Evolutionary conservation across 2,888 invertebrate genomes (phyloP), one percentile per base, ranked within the genome.

Genomic region (Stenurella melanura): DNA sequence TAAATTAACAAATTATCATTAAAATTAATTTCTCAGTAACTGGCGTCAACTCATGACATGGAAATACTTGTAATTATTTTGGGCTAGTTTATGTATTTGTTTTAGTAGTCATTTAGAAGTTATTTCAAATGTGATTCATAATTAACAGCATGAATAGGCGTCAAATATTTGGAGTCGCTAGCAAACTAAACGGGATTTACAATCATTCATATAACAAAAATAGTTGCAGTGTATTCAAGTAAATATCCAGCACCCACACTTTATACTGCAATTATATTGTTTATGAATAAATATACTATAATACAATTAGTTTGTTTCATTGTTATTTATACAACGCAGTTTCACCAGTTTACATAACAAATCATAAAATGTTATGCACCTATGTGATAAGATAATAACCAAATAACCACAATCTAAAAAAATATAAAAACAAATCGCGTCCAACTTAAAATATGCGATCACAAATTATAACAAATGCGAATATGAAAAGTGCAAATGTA

Each of bases 171-270:
- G 30, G 42, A 50, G 0, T 12, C 18, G 5, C 11, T 64, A 17
- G 18, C 4, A 64, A 38, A 64, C 19, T 64, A 64, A 42, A 15
- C 15, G 42, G 64, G 42, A 64, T 64, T 19, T 50, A 64, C 64
- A 64, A 42, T 64, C 42, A 64, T 42, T 64, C 64, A 64, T 18
- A 7, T 0, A n/a, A 64, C 42, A 64, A 42, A 64, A 64, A 38
- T 38, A 64, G 10, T 21, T 42, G 17, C 0, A 42, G 18, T 11
- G 4, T 42, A 50, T 12, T 42, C 42, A 38, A 50, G 50, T 50
- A 50, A 50, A 50, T 50, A 50, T 0, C 12, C 12, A 42, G 15
- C 3, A 12, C 50, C 50, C 42, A 42, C 42, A 42, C 42, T 7
- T n/a, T 0, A 50, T 50, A 50, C n/a, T 50, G n/a, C 0, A 34